phyloP scores from a whole-genome alignment of 2,888 invertebrate genomes.

The Sphaeridia pumilis region DNA sequence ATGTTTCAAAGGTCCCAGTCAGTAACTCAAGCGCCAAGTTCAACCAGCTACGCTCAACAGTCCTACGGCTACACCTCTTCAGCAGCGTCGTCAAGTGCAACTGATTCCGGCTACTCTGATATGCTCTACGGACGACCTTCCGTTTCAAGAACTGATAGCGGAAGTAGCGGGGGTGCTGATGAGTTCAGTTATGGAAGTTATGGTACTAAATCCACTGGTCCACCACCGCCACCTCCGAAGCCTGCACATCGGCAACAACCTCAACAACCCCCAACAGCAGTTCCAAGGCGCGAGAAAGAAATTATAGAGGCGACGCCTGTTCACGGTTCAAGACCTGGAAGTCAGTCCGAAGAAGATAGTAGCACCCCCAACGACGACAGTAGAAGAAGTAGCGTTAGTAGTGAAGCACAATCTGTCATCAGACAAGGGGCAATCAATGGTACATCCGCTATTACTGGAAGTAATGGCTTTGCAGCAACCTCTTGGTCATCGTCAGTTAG shows the following conservation, averaged over 20 bases:
- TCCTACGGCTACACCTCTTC: too few species aligned
- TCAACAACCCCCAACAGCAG: not conserved
- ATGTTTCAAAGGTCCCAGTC: too few species aligned
- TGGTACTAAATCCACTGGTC: not conserved
- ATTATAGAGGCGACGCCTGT: not conserved
- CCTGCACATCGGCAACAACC: constrained; percentile 18
- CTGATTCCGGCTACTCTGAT: not conserved
- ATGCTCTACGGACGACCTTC: not conserved
- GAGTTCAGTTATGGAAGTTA: not conserved
- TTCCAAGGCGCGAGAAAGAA: constrained; percentile 6
- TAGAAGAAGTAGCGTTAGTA: not conserved
- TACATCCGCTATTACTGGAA: constrained; percentile 17
- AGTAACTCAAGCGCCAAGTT: too few species aligned
- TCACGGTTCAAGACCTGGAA: constrained; percentile 2
- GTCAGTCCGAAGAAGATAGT: constrained; percentile 11
- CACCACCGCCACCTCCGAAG: constrained; percentile 32
- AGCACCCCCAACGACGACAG: constrained; percentile 2
- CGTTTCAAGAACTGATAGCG: constrained; percentile 2
- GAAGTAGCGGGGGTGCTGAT: not conserved
- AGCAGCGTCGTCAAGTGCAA: not conserved
- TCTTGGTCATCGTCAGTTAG: constrained; percentile 22
- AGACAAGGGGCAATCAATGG: not conserved
- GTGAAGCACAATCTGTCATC: not conserved
- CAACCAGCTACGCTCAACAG: too few species aligned
- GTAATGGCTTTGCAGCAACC: constrained; percentile 5